phyloP scores from a whole-genome alignment of 2,888 invertebrate species.

The Hemaris fuciformis region DNA sequence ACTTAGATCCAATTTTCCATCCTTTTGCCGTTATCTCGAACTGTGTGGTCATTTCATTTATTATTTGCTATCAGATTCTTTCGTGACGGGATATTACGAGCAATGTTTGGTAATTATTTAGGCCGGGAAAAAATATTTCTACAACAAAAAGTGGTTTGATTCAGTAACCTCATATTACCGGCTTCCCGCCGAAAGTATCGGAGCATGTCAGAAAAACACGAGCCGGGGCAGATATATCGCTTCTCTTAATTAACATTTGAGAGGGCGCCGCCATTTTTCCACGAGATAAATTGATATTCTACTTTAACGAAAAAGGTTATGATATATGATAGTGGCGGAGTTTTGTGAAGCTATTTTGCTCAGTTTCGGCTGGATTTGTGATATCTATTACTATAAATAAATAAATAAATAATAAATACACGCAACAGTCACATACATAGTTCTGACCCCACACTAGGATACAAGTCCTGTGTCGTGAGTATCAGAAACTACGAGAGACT shows the following conservation, averaged over 20 bases:
- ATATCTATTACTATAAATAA: too few species aligned
- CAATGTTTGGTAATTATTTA: neutral
- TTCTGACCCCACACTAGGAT: too few species aligned
- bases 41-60: too few species aligned
- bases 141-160: neutral
- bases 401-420: too few species aligned
- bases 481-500: too few species aligned
- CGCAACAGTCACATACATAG: too few species aligned
- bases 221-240: constrained; percentile 24
- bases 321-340: constrained; percentile 2
- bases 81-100: neutral
- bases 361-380: neutral
- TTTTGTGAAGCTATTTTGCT: neutral
- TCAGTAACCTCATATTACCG: constrained; percentile 28
- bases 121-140: neutral
- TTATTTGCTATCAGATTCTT: too few species aligned
- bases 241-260: constrained; percentile 24
- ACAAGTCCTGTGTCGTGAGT: too few species aligned
- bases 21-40: too few species aligned
- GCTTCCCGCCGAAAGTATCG: constrained; percentile 13
- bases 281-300: constrained; percentile 7
- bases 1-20: too few species aligned
- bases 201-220: constrained; percentile 25
- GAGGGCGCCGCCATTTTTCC: constrained; percentile 8
- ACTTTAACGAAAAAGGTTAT: constrained; percentile 7